Base-by-base conservation (phyloP, 2,797 vertebrate species). In the Philypnodon macrostomus region DNA sequence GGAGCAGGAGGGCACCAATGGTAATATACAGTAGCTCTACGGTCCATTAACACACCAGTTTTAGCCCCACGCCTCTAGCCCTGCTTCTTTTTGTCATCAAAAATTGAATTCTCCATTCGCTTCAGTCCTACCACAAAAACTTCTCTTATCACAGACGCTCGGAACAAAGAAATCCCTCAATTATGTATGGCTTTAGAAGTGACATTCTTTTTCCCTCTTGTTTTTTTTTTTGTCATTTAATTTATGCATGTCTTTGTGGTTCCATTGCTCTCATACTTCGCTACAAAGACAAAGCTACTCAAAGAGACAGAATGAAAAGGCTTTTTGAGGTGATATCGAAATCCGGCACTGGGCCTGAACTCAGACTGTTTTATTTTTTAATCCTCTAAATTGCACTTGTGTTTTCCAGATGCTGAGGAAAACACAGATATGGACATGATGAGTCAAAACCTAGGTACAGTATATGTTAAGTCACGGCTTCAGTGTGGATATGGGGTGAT, bases 201-300 rank as follows among this genome's bases (percentile, higher is more conserved):
- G 79, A 82, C 79, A 75, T 83, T 80, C 70, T 80, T 70, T 81
- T 70, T 53, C 65, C 41, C n/a, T n/a, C n/a, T n/a, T n/a, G n/a
- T 54, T 56, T 63, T 63, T 55, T 81, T 73, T 82, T 78, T 68
- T 78, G 53, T 71, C 63, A 56, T 49, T 82, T 86, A 88, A 87
- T 87, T 84, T 84, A 86, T 85, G 83, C 79, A 70, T 58, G 80
- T 81, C 78, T 87, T 82, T 86, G 80, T 84, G 77, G 81, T 82
- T 84, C 67, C 63, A 72, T 83, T 76, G 78, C 82, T 79, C 79
- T 80, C 79, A 58, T 63, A 71, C 67, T 64, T 74, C 70, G 62
- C 69, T 55, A 73, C 67, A 79, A 73, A 85, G 79, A 76, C 79
- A 80, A 75, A 72, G 69, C 72, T 66, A 35, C 67, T 80, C 76